These are phyloP conservation scores for Globodera rostochiensis DNA, from an alignment of 1,140 invertebrate genomes.

Conservation along the genomic window DNA sequence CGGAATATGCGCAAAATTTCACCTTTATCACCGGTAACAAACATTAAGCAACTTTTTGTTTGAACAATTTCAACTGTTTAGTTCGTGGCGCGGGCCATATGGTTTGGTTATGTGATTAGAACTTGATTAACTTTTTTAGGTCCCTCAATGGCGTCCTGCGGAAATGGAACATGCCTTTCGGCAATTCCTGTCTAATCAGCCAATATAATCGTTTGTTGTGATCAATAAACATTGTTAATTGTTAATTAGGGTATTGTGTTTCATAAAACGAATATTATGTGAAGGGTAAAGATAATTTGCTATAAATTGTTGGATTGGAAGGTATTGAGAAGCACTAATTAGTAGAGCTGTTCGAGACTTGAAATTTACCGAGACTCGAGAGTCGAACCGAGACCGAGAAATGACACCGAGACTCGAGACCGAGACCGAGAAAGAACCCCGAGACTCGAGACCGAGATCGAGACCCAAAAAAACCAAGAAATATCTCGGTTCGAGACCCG, in stretches of 20 bases:
- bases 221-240: neutral
- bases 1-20: constrained; percentile 51
- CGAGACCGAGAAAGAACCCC: no score
- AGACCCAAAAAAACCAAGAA: no score
- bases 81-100: constrained; percentile 67
- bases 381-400: no score
- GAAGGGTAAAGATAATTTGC: neutral
- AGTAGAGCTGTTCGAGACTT: no score
- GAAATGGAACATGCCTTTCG: constrained; percentile 67
- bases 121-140: constrained; percentile 7
- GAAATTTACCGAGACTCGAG: no score
- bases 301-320: no score
- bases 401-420: no score
- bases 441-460: no score
- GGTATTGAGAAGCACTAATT: no score
- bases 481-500: no score
- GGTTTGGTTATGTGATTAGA: constrained; percentile 51
- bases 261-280: no score
- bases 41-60: constrained; percentile 16
- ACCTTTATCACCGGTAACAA: constrained; percentile 52
- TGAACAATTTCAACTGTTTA: neutral
- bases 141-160: constrained; percentile 68
- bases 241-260: neutral
- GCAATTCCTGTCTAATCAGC: constrained; percentile 56
- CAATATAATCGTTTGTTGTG: neutral